Percentiles rank a stretch among this genome's conserved stretches.
phyloP scores from a whole-genome alignment of 2,797 vertebrate species.

The Linurgus olivaceus region DNA sequence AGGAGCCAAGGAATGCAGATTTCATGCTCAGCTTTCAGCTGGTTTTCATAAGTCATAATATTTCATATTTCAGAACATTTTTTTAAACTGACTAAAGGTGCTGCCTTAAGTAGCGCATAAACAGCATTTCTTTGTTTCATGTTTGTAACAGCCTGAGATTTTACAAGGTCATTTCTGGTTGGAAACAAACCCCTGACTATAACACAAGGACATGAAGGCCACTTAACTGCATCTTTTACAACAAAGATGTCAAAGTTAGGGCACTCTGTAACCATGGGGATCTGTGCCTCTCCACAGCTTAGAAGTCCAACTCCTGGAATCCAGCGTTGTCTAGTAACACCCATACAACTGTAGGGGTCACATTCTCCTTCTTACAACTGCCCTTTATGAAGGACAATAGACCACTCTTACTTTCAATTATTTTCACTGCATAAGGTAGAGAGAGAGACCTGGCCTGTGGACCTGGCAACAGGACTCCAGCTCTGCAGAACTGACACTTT shows the following conservation, averaged over 20 bases:
- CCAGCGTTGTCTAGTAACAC: constrained; percentile 15
- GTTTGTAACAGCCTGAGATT: background rate
- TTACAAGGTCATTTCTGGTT: background rate
- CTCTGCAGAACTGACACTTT: background rate
- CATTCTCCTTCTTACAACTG: background rate
- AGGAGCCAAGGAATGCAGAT: background rate
- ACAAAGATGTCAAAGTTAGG: background rate
- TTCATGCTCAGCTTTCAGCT: background rate
- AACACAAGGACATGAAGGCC: background rate
- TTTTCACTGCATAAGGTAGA: background rate
- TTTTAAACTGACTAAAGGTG: background rate
- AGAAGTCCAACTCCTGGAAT: background rate
- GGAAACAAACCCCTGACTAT: background rate
- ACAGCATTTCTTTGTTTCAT: background rate
- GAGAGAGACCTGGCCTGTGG: background rate
- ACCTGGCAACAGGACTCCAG: background rate
- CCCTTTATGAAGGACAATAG: background rate
- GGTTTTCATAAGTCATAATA: background rate
- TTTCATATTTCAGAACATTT: background rate
- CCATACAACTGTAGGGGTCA: background rate
- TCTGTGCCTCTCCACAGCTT: background rate
- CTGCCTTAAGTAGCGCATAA: background rate
- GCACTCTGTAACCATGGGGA: constrained; percentile 36
- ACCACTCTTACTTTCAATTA: background rate
- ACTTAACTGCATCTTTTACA: background rate